phyloP scores from a whole-genome alignment of 2,113 vertebrate species.

The Amazona vittata region DNA sequence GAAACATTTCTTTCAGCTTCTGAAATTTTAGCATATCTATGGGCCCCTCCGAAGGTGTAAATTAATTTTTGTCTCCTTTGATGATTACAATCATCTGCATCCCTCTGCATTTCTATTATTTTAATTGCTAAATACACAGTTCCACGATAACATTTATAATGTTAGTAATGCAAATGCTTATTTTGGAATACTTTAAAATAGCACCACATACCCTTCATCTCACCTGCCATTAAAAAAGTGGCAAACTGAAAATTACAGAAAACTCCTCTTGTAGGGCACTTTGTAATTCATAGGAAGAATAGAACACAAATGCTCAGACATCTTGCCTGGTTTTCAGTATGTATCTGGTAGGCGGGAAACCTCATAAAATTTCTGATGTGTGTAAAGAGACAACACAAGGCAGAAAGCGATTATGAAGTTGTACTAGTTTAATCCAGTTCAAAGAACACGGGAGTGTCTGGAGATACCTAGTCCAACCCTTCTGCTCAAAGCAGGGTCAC shows the following conservation, averaged over 20 bases:
- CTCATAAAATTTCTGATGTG: not conserved
- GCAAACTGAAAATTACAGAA: not conserved
- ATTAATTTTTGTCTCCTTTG: not conserved
- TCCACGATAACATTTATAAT: not conserved
- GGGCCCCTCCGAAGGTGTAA: not conserved
- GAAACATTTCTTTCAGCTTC: not conserved
- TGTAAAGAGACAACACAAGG: not conserved
- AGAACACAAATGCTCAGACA: not conserved
- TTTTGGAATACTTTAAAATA: not conserved
- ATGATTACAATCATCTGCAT: not conserved
- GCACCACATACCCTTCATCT: not conserved
- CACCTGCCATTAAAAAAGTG: not conserved
- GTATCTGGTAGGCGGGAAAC: not conserved
- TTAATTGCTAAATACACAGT: not conserved
- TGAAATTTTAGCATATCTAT: not conserved
- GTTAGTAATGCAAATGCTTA: not conserved
- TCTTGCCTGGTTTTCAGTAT: not conserved
- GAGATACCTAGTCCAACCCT: not conserved
- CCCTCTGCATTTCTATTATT: not conserved
- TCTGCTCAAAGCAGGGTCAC: not conserved
- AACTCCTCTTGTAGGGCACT: not conserved
- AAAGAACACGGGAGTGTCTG: not conserved
- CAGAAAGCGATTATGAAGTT: not conserved
- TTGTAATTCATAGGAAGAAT: not conserved
- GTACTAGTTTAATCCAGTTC: not conserved